Evolutionary conservation across 2,113 vertebrate genomes (phyloP).

Genomic region (Ia io): DNA sequence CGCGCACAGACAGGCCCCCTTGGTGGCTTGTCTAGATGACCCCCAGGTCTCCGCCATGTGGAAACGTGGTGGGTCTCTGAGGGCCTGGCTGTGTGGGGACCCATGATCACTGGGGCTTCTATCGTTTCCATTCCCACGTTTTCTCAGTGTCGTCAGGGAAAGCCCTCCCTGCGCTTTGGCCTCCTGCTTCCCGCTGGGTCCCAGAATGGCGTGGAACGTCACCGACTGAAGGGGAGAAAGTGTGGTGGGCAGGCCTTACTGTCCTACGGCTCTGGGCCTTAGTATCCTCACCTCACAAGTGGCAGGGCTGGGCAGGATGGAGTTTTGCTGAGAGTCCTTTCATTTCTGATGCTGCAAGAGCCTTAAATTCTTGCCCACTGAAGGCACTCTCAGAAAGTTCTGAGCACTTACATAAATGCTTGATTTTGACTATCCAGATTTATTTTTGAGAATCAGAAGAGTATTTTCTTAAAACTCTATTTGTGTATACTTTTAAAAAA

Average conservation of each 20-base stretch:
- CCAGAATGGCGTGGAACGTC: background rate
- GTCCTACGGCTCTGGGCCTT: background rate
- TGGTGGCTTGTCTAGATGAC: background rate
- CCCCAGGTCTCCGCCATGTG: background rate
- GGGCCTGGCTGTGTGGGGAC: background rate
- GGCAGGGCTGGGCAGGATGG: background rate
- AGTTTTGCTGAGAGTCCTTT: background rate
- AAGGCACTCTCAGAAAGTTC: background rate
- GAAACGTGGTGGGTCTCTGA: background rate
- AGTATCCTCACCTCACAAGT: background rate
- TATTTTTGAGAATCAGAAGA: background rate
- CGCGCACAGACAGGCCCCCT: background rate
- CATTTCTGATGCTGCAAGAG: background rate
- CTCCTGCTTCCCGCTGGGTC: background rate
- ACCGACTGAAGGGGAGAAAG: background rate
- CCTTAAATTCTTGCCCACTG: background rate
- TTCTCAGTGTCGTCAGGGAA: background rate
- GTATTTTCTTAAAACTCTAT: background rate
- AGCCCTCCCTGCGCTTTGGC: background rate
- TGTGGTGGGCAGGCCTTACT: background rate
- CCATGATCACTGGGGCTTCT: accelerated
- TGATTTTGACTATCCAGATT: background rate
- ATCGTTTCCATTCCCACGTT: background rate
- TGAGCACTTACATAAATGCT: background rate
- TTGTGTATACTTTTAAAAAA: background rate